Evolutionary conservation across 2,888 invertebrate species (phyloP).

Genomic region (Aplocera efformata): DNA sequence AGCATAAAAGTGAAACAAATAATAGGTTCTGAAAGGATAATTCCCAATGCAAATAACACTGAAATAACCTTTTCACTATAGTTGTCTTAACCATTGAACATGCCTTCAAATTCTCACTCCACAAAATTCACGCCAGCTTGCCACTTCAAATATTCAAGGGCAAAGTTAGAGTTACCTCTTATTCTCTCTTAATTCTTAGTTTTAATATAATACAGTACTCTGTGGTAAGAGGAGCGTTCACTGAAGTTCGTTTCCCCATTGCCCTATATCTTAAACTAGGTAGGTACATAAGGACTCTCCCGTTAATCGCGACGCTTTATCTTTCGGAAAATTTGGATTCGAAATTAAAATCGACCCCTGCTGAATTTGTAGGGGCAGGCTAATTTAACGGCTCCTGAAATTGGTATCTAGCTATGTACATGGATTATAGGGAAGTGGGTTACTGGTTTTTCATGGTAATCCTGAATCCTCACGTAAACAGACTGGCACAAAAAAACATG

Average conservation of each 20-base stretch:
- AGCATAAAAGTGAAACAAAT: no score
- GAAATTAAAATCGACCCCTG: constrained; percentile 47
- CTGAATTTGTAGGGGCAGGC: constrained; percentile 44
- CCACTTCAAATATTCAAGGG: no score
- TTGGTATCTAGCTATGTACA: constrained; percentile 31
- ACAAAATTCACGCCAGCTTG: no score
- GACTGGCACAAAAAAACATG: not conserved
- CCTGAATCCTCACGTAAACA: constrained; percentile 8
- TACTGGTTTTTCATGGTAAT: constrained; percentile 22
- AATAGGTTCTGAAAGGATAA: no score
- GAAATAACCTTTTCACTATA: no score
- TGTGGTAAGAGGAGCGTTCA: not conserved
- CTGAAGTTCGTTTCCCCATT: not conserved
- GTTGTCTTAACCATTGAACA: no score
- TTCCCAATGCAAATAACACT: no score
- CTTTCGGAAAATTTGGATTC: constrained; percentile 63
- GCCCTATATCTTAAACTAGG: not conserved
- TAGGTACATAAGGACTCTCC: constrained; percentile 7
- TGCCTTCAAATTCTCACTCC: no score
- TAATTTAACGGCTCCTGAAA: constrained; percentile 42
- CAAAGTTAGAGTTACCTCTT: no score
- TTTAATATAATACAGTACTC: not conserved
- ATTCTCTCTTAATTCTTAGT: no score
- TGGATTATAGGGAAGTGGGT: constrained; percentile 24
- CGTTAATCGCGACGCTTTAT: constrained; percentile 56